Evolutionary conservation across 1,140 invertebrate species (phyloP).

Genomic region (Drosophila azteca): DNA sequence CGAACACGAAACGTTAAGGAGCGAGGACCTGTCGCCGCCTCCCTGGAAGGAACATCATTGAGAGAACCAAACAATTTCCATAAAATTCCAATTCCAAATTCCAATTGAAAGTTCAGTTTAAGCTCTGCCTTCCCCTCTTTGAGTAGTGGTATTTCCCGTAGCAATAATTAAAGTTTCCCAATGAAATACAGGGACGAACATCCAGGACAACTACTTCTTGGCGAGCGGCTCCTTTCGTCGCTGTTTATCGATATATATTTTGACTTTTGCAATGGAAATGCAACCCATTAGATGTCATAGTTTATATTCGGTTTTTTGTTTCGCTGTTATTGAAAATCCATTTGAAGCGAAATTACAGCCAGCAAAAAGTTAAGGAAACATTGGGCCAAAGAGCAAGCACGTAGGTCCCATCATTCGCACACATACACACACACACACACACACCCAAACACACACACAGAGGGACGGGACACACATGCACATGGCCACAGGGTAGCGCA

Average conservation of each 20-base stretch:
- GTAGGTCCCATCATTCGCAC: slow-evolving; percentile 35
- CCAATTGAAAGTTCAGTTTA: slow-evolving; percentile 1
- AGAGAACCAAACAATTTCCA: slow-evolving; percentile 1
- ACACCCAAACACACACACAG: slow-evolving; percentile 1
- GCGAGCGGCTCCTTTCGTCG: no score
- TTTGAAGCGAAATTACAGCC: no score
- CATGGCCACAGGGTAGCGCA: slow-evolving; percentile 20
- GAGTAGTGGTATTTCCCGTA: no score
- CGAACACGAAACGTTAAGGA: slow-evolving; percentile 5
- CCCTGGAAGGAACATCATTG: slow-evolving; percentile 17
- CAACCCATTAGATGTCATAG: no score
- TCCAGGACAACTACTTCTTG: no score
- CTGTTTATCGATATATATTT: no score
- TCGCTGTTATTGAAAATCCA: no score
- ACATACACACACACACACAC: slow-evolving; percentile 22
- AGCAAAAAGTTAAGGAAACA: slow-evolving; percentile 25
- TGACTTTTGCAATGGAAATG: no score
- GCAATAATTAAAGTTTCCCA: no score
- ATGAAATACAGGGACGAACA: no score
- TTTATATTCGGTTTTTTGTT: no score
- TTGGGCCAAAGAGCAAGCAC: slow-evolving; percentile 32
- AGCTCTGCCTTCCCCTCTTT: no score
- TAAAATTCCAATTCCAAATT: slow-evolving; percentile 9
- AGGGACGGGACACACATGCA: neutral
- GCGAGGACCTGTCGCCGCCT: neutral